Conservation (phyloP, 2,113 vertebrate species). For the Hystrix cristata region DNA sequence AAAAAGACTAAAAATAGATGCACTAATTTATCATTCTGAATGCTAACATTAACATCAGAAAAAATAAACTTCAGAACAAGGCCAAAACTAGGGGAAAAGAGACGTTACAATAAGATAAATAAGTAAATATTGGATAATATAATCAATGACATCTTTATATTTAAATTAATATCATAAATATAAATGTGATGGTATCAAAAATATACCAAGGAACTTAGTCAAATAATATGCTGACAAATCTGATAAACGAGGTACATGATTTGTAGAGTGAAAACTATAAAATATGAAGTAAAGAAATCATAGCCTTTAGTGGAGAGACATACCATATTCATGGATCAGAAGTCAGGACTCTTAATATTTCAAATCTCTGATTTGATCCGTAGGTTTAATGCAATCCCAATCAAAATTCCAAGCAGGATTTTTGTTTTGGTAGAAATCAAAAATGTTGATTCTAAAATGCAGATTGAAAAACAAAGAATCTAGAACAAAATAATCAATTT, state of each 20-base stretch:
- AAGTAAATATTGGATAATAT: not conserved
- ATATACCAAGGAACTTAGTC: not conserved
- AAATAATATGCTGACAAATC: not conserved
- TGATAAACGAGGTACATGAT: not conserved
- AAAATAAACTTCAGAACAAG: not conserved
- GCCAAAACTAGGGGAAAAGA: not conserved
- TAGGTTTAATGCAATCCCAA: not conserved
- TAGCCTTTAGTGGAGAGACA: not conserved
- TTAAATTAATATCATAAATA: not conserved
- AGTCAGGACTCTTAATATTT: not conserved
- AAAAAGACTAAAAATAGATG: not conserved
- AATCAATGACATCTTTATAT: not conserved
- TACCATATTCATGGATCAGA: not conserved
- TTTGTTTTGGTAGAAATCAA: not conserved
- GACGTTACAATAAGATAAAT: not conserved
- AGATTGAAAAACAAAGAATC: not conserved
- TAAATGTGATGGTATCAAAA: not conserved
- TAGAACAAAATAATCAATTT: not conserved
- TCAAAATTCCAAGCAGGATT: not conserved
- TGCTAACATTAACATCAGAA: not conserved
- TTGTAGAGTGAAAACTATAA: not conserved
- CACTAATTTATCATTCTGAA: not conserved
- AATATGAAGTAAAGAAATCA: not conserved
- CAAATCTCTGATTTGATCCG: not conserved
- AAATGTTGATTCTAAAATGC: slow-evolving; percentile 43